Percentiles rank a stretch among this genome's conserved stretches.
phyloP scores from a whole-genome alignment of 2,113 vertebrate genomes.

The Pterocles orientalis region DNA sequence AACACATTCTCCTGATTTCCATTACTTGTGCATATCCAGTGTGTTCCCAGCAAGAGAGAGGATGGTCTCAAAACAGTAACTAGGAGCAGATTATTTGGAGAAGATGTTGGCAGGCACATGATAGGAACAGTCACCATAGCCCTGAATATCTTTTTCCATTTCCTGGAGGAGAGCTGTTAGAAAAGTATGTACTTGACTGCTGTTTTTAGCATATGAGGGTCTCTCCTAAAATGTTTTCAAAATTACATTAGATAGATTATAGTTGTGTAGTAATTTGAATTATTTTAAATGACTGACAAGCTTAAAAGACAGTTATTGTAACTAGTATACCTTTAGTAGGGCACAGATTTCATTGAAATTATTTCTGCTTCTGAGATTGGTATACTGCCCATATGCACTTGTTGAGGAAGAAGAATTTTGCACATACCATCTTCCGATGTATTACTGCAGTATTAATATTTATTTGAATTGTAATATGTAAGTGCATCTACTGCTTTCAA shows the following conservation, averaged over 20 bases:
- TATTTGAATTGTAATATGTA: background rate
- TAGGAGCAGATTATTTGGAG: background rate
- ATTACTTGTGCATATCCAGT: background rate
- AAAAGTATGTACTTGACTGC: background rate
- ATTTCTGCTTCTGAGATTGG: background rate
- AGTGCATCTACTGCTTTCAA: background rate
- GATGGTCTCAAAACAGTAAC: background rate
- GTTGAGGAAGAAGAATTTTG: background rate
- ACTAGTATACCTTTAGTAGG: background rate
- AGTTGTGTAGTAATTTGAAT: background rate
- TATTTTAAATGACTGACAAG: background rate
- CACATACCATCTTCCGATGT: background rate
- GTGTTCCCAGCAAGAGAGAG: background rate
- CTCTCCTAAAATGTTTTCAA: background rate
- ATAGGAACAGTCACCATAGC: background rate
- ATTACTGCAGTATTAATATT: constrained; percentile 23
- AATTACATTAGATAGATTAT: background rate
- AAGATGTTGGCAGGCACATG: background rate
- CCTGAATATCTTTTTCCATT: background rate
- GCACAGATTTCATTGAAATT: background rate
- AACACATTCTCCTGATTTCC: background rate
- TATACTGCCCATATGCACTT: background rate
- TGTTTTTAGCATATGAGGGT: background rate
- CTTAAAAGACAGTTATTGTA: background rate
- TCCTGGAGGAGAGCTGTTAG: background rate